Evolutionary conservation across 2,888 invertebrate species (phyloP), one percentile per base, ranked within the genome.

Genomic region (Neoascia interrupta): DNA sequence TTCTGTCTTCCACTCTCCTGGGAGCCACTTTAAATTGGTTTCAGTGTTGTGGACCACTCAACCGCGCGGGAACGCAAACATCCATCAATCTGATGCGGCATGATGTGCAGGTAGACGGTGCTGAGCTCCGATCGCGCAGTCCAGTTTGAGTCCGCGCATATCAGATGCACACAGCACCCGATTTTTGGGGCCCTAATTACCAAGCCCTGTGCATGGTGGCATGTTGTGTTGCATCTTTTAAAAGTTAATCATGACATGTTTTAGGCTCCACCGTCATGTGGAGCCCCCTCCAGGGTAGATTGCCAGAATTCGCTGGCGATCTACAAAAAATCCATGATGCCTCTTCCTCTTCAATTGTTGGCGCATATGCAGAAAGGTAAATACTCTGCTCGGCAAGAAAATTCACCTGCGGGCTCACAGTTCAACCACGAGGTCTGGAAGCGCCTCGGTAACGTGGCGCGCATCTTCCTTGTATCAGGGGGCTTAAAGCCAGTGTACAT

Each of bases 191-290:
- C 31, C 76, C 79, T 79, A 79, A 79, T 79, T 79, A 79, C 79
- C 47, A 43, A 54, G 51, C 73, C 51, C 49, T 61, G 56, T 73
- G 51, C n/a, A n/a, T 73, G 73, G 73, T 79, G 79, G 79, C 79
- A 58, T 73, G 54, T 79, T 68, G 66, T 37, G 73, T 61, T 72
- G 73, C 47, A 73, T 79, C 79, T 79, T 61, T 68, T 51, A 66
- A 79, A 79, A 79, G 66, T 79, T 73, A 73, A 79, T 79, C 79
- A 68, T 79, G 79, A 79, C 79, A 79, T 73, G 79, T 79, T 68
- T 28, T 31, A 36, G 8, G 26, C 19, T 6, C 21, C 15, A 16
- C 3, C 47, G 49, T 6, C 4, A 34, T 21, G 43, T 63, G 61
- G 49, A 72, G 66, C 72, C 73, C 72, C 79, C 72, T 21, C 56